These are phyloP conservation scores for Lutjanus campechanus DNA, from an alignment of 2,797 vertebrate species.

Conservation along the genomic window DNA sequence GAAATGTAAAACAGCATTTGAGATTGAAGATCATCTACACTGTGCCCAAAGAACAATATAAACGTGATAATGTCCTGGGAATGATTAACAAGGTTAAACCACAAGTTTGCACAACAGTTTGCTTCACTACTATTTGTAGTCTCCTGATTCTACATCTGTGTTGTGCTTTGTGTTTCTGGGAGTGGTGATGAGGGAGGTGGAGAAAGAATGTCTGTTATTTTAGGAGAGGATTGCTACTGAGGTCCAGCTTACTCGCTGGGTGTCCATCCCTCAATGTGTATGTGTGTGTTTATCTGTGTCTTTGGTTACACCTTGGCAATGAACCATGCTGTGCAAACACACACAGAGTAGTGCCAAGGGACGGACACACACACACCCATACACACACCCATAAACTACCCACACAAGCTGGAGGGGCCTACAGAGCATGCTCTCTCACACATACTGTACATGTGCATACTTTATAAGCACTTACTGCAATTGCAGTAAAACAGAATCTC, in stretches of 20 bases:
- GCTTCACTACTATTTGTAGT: not conserved
- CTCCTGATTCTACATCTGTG: conserved; percentile 24
- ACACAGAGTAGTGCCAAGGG: conserved; percentile 16
- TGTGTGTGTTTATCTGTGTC: conserved; percentile 41
- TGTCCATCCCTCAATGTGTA: conserved; percentile 31
- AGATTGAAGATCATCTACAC: not conserved
- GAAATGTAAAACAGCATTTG: not conserved
- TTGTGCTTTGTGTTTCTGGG: conserved; percentile 43
- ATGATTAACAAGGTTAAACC: conserved; percentile 3
- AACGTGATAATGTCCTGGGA: not conserved
- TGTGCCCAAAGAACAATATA: not conserved
- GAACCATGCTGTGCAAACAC: conserved; percentile 35
- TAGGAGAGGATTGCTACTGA: conserved; percentile 36
- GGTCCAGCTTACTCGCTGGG: conserved; percentile 21
- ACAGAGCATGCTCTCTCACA: conserved; percentile 7
- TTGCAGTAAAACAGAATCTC: not conserved
- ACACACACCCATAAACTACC: conserved; percentile 12
- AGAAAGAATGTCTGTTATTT: conserved; percentile 56
- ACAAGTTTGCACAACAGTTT: not conserved
- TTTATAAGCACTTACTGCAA: conserved; percentile 23
- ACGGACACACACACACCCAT: not conserved
- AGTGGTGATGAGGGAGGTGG: conserved; percentile 32
- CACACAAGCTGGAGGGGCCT: not conserved
- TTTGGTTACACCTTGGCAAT: conserved; percentile 59
- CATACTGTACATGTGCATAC: conserved; percentile 22